phyloP scores from a whole-genome alignment of 2,888 invertebrate species.

The Caradrina clavipalpis region DNA sequence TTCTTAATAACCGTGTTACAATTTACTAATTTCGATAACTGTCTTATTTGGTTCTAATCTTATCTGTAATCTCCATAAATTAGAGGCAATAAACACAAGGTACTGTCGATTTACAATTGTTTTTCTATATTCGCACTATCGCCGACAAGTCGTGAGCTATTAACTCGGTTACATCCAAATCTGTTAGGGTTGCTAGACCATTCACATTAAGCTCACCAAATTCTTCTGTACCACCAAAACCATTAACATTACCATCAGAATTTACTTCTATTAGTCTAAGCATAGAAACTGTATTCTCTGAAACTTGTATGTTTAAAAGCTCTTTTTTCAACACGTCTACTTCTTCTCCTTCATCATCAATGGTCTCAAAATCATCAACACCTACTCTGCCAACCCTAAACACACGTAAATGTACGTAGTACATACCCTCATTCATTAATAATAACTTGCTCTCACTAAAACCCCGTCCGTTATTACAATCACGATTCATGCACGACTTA shows the following conservation, averaged over 20 bases:
- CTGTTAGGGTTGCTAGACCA: conserved; percentile 58
- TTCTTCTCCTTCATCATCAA: background rate
- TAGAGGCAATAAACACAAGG: conserved; percentile 81
- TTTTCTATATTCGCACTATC: conserved; percentile 77
- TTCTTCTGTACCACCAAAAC: background rate
- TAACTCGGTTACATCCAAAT: conserved; percentile 70
- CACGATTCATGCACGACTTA: conserved; percentile 85
- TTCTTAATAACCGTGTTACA: conserved; percentile 56
- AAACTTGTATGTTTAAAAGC: background rate
- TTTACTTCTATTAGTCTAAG: background rate
- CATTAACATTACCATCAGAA: too few species aligned
- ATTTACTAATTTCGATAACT: conserved; percentile 60
- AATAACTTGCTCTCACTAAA: conserved; percentile 82
- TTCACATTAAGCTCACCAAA: background rate
- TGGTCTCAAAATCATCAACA: background rate
- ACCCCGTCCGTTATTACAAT: conserved; percentile 81
- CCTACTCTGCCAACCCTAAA: conserved; percentile 62
- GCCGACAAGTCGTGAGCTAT: conserved; percentile 86
- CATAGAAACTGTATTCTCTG: background rate
- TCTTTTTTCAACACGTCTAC: background rate
- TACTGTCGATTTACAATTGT: conserved; percentile 73
- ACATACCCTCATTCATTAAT: conserved; percentile 84
- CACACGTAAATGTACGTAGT: conserved; percentile 75
- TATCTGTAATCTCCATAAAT: conserved; percentile 78
- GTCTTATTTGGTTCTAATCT: conserved; percentile 59